Evolutionary conservation across 2,888 invertebrate species (phyloP).

Genomic region (Oxytorus armatus): DNA sequence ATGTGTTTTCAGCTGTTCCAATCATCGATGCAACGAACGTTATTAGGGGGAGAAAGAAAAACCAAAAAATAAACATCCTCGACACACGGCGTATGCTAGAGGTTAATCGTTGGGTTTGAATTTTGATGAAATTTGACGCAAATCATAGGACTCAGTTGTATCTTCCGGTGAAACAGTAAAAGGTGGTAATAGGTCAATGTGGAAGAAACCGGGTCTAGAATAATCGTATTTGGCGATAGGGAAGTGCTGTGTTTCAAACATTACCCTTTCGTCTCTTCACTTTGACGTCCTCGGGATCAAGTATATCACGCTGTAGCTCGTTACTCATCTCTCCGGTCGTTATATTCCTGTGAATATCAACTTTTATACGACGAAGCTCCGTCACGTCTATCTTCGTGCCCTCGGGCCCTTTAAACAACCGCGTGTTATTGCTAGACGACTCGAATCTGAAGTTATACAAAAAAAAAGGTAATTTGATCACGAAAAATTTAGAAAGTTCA

Average conservation of each 20-base stretch:
- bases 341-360: constrained; percentile 74
- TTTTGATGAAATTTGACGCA: too few species aligned
- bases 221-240: not conserved
- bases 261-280: constrained; percentile 77
- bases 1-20: constrained; percentile 20
- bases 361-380: constrained; percentile 74
- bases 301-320: constrained; percentile 73
- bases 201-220: not conserved
- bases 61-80: not conserved
- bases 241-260: constrained; percentile 52
- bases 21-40: not conserved
- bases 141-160: too few species aligned
- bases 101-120: too few species aligned
- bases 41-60: too few species aligned
- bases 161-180: too few species aligned
- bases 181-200: too few species aligned
- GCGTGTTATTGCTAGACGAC: constrained; percentile 62
- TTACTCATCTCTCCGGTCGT: constrained; percentile 36
- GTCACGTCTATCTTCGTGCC: constrained; percentile 67
- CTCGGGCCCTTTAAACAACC: constrained; percentile 75
- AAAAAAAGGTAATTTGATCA: not conserved
- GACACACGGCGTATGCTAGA: too few species aligned
- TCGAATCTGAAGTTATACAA: constrained; percentile 68
- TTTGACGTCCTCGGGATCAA: constrained; percentile 74
- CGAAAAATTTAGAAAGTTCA: not conserved